Evolutionary conservation across 1,140 invertebrate genomes (phyloP).

Genomic region (Aphelenchoides besseyi): DNA sequence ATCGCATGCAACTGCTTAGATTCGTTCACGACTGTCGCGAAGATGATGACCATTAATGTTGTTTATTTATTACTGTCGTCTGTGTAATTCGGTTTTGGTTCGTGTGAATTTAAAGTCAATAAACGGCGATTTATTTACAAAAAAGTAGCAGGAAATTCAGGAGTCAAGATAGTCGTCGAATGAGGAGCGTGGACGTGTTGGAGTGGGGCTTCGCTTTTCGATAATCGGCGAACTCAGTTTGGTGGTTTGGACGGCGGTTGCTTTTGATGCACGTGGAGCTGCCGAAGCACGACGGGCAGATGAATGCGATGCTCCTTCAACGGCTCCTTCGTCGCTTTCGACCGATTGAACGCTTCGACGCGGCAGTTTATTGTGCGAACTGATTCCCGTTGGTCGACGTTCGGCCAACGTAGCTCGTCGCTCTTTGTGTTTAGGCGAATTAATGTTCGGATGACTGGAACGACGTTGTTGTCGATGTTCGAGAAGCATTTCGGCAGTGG

Average conservation of each 20-base stretch:
- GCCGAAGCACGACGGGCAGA: conserved; percentile 5
- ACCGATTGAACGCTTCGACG: background rate
- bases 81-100: background rate
- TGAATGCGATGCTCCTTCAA: background rate
- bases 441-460: background rate
- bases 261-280: background rate
- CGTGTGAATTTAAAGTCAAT: background rate
- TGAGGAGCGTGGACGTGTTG: conserved; percentile 7
- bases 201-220: background rate
- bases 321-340: background rate
- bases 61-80: background rate
- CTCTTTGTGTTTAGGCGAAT: background rate
- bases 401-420: background rate
- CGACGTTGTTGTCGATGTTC: conserved; percentile 20
- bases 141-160: background rate
- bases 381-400: background rate
- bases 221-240: conserved; percentile 9
- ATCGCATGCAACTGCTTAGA: too few relatives aligned
- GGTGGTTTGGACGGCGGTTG: background rate
- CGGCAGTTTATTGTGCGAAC: background rate
- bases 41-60: too few relatives aligned
- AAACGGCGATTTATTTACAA: background rate
- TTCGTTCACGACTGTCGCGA: too few relatives aligned
- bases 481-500: background rate
- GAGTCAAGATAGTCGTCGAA: conserved; percentile 22